Conservation (phyloP, 2,797 vertebrate genomes). For the Pipistrellus kuhlii region DNA sequence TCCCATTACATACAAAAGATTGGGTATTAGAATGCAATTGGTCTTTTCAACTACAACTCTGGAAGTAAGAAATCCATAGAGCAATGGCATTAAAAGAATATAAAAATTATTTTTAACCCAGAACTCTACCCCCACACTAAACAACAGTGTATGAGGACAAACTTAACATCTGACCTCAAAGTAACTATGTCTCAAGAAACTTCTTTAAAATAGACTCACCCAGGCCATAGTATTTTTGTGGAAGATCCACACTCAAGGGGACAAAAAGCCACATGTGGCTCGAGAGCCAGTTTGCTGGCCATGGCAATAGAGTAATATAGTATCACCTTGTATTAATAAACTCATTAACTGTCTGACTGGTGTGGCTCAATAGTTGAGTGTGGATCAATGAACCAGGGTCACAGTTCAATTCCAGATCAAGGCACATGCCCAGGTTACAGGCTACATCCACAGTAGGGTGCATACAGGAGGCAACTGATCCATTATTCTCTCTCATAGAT, state of each 20-base stretch:
- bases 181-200: background rate
- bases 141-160: background rate
- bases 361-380: too few relatives aligned
- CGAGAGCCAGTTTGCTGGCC: too few relatives aligned
- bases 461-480: too few relatives aligned
- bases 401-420: too few relatives aligned
- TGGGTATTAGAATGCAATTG: background rate
- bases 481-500: too few relatives aligned
- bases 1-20: background rate
- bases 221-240: too few relatives aligned
- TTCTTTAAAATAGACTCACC: background rate
- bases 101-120: background rate
- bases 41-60: background rate
- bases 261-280: too few relatives aligned
- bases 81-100: background rate
- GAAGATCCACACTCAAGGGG: too few relatives aligned
- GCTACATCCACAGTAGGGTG: too few relatives aligned
- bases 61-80: constrained; percentile 13
- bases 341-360: background rate
- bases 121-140: background rate
- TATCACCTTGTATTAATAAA: constrained; percentile 23
- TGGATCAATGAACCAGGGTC: too few relatives aligned
- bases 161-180: background rate
- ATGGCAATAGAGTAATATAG: background rate
- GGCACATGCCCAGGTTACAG: too few relatives aligned